A percentile compares a stretch with the other conserved stretches of the same genome.
Conservation (phyloP, 1,140 invertebrate species). For the Metopolophium dirhodum region DNA sequence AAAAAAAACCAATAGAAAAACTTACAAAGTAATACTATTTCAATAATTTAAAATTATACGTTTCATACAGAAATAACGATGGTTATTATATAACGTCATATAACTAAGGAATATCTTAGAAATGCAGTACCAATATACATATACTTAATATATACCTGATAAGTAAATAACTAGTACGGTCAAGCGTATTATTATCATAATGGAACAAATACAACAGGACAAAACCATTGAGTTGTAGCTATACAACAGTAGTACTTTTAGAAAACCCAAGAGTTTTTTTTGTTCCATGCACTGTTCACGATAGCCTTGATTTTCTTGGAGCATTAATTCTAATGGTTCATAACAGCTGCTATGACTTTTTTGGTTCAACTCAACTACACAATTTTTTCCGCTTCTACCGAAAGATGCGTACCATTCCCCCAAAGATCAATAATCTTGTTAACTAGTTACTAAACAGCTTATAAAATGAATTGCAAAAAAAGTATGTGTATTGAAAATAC, state of each 20-base stretch:
- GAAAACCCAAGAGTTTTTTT: not conserved
- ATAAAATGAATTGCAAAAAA: not conserved
- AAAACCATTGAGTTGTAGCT: not conserved
- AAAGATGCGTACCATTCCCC: too few species aligned
- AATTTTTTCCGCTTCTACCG: too few species aligned
- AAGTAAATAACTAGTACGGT: not conserved
- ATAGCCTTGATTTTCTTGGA: not conserved
- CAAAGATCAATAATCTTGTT: too few species aligned
- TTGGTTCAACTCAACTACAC: not conserved
- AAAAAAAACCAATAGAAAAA: too few species aligned
- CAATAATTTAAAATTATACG: not conserved
- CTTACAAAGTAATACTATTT: not conserved
- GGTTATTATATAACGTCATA: too few species aligned
- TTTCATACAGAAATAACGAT: not conserved
- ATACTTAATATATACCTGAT: not conserved
- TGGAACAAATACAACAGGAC: not conserved
- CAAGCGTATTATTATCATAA: not conserved
- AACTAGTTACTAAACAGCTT: not conserved
- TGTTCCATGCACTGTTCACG: not conserved
- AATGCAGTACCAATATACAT: not conserved
- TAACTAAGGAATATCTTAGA: not conserved
- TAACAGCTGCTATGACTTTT: not conserved
- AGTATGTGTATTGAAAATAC: not conserved
- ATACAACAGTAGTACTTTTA: not conserved
- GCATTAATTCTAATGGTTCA: too few species aligned